Base-by-base conservation (phyloP, 2,888 invertebrate species). In the Phengaris arion region DNA sequence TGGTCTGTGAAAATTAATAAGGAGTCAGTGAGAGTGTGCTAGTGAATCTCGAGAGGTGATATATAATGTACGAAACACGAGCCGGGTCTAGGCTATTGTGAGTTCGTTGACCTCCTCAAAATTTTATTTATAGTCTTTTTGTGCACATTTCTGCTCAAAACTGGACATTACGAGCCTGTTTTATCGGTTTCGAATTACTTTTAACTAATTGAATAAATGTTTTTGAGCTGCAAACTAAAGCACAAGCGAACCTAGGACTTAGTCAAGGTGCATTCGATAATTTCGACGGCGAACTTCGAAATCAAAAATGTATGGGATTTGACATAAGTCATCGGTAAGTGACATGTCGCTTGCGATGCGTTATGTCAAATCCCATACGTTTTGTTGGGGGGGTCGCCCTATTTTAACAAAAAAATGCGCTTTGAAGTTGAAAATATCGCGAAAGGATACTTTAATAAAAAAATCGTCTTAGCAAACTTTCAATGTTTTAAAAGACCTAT, bases 81-180 rank as follows among this genome's bases (percentile, higher is more conserved):
- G 59, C 59, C 48, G 5, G 48, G 59, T 59, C 59, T 59, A 59
- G 59, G 59, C 59, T 22, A 10, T 59, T 59, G 59, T 59, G 22
- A 59, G 59, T 59, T 22, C 22, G 59, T 22, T 22, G 22, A 59
- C 59, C 22, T 59, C 59, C 59, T 59, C 59, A 59, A 59, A 48
- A 48, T 48, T 8, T 48, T 48, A 59, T 22, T 59, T 59, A 59
- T 59, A 59, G 59, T 59, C 22, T 22, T 22, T 22, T 22, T 59
- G 9, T 59, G 59, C 22, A 59, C 59, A 59, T 59, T 59, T 22
- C 59, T 59, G 59, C 22, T 59, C 15, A 59, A 22, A 59, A 59
- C 59, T 59, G 59, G 59, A 59, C 59, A 59, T 59, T 59, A 3
- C 22, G 15, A 59, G 59, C 59, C 59, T 59, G 59, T 59, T 59